Conservation (phyloP, 1,140 invertebrate genomes). For the Neodiprion fabricii region DNA sequence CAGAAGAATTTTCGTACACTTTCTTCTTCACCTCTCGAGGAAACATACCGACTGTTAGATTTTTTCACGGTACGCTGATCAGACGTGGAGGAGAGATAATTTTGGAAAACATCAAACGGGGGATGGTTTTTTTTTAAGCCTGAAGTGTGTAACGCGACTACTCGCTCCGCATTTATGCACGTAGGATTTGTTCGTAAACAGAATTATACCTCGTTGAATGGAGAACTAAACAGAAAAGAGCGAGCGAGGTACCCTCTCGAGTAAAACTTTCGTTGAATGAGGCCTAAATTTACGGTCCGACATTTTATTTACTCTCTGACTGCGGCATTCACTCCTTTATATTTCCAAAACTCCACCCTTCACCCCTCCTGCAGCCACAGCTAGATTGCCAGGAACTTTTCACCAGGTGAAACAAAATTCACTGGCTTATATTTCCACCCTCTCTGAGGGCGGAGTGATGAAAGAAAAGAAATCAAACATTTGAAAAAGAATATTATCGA, state of each 20-base stretch:
- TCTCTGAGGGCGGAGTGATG: too few species aligned
- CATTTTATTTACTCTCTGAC: not conserved
- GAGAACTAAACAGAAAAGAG: not conserved
- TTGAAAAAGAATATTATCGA: too few species aligned
- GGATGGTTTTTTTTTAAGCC: too few species aligned
- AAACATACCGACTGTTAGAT: too few species aligned
- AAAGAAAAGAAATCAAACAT: too few species aligned
- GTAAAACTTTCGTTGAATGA: constrained; percentile 1
- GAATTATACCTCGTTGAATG: not conserved
- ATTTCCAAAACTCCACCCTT: not conserved
- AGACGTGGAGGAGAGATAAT: too few species aligned
- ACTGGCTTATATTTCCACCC: not conserved
- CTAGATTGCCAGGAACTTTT: not conserved
- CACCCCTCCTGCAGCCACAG: not conserved
- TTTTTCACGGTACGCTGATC: too few species aligned
- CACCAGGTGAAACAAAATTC: not conserved
- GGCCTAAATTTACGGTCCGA: not conserved
- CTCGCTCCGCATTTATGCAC: too few species aligned
- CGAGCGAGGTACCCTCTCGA: not conserved
- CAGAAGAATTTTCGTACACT: too few species aligned
- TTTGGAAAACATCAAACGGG: too few species aligned
- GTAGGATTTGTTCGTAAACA: not conserved
- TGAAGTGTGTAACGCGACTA: too few species aligned
- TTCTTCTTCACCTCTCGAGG: too few species aligned
- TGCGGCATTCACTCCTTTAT: not conserved